Evolutionary conservation across 92 coral and sea anemone species (phyloP).

Genomic region (Porites evermanni): DNA sequence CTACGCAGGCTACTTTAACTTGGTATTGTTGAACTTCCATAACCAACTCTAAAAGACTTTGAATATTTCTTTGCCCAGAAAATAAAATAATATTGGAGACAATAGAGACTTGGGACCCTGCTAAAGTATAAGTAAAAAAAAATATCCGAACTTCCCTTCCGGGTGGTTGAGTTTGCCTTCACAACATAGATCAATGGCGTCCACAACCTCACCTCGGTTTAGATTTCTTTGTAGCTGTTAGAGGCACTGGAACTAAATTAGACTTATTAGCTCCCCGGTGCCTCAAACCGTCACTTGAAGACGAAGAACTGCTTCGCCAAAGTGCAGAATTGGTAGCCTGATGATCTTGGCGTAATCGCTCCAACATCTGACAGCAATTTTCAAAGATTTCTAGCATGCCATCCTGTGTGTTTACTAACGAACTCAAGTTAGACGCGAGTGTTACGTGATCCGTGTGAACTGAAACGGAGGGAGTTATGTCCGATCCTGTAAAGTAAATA

Average conservation of each 20-base stretch:
- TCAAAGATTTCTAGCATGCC: conserved; percentile 10
- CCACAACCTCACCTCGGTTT: conserved; percentile 8
- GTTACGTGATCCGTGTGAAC: conserved; percentile 39
- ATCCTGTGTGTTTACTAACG: not conserved
- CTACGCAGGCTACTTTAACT: no score
- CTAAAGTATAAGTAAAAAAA: no score
- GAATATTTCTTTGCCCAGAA: no score
- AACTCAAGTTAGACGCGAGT: conserved; percentile 24
- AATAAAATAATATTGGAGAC: no score
- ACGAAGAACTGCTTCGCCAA: not conserved
- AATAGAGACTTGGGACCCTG: no score
- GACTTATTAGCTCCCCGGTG: conserved; percentile 17
- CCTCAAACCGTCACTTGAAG: not conserved
- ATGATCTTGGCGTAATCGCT: conserved; percentile 11
- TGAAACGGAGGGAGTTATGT: conserved; percentile 23
- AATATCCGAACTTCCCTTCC: no score
- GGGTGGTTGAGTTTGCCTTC: no score
- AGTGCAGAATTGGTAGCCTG: not conserved
- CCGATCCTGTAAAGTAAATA: conserved; percentile 17
- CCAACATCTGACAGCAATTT: conserved; percentile 14
- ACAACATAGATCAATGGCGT: not conserved
- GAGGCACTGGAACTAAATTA: conserved; percentile 21
- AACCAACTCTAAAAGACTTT: no score
- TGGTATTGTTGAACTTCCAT: no score
- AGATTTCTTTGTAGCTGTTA: not conserved